Evolutionary conservation across 2,888 invertebrate species (phyloP), one percentile per base, ranked within the genome.

Genomic region (Lingula anatina): DNA sequence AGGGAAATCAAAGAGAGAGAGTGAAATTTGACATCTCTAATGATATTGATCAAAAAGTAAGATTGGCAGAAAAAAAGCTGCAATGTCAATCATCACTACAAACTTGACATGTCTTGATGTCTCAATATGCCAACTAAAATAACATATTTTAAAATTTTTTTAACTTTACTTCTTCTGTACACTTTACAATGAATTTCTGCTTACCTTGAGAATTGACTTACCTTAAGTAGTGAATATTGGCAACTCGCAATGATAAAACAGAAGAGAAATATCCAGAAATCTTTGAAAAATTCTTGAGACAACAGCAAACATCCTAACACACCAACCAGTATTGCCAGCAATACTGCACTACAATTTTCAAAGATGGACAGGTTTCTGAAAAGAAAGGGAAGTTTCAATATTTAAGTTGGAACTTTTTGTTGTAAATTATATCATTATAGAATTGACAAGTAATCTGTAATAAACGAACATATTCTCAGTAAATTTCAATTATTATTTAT

Each of bases 231-330:
- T 0, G 94, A 95, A 78, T 97, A 99, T 77, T 99, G 99, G 68
- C 95, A 93, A 18, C 94, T 89, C 1, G 97, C 97, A 65, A 96
- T 92, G n/a, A 96, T 90, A 64, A 95, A 89, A 79, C 96, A 96
- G 77, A 99, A 93, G 70, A 94, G 82, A 75, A 97, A 90, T 18
- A 95, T 90, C 66, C 87, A 88, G 47, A 96, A 84, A 75, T 99
- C 97, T 64, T 86, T 85, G 79, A 92, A 97, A 75, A 93, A 89
- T 44, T 88, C 87, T 41, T 86, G 82, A 68, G 88, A 87, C 5
- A 96, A 80, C 27, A 95, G 84, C 54, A 86, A 80, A 0, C 91
- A 87, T 1, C 95, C 94, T 46, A 96, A 80, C 43, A 89, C 83
- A 2, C 92, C 88, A 1, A 97, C 95, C 58, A 86, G 75, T 28